Evolutionary conservation across 2,797 vertebrate species (phyloP), one percentile per base, ranked within the genome.

Genomic region (Spondyliosoma cantharus): DNA sequence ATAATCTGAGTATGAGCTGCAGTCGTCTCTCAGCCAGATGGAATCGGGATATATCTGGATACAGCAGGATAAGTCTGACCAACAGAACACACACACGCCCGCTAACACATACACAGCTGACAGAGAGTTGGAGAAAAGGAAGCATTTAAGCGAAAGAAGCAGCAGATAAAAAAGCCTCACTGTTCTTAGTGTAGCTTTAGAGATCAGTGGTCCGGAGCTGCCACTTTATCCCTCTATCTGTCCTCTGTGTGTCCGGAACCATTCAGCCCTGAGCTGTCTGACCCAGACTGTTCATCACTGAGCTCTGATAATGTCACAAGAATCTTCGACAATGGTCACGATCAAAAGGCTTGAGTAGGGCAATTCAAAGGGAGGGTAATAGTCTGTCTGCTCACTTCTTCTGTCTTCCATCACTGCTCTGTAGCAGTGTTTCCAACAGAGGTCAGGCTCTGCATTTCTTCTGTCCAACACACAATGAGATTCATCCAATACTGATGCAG

Each of bases 221-320:
- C 25, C 60, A 76, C 69, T 74, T 84, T 75, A 82, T 81, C 76
- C 66, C 54, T 59, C 56, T 7, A 72, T 85, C 78, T 84, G 49
- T 24, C 48, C 45, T 78, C 54, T 48, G 19, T 54, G 58, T 76
- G 72, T 85, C 65, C 5, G 12, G 53, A 81, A 22, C 73, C 77
- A 24, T 64, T 84, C 75, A 70, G 67, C 69, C 64, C n/a, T 25
- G 59, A 81, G 71, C 79, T 3, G n/a, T 62, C 70, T 87, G 62
- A 78, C 76, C 67, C 61, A 11, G 8, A n/a, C 81, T 54, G 54
- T 74, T 77, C 78, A 63, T 81, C 73, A 80, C 76, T 57, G 9
- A 60, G 52, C 66, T 67, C 60, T 69, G 83, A 82, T 88, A 82
- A 77, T 61, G 74, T 89, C 84, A 70, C 46, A 59, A 19, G 50